These are phyloP conservation scores for Alosa alosa DNA, from an alignment of 2,113 vertebrate species.

Conservation along the genomic window DNA sequence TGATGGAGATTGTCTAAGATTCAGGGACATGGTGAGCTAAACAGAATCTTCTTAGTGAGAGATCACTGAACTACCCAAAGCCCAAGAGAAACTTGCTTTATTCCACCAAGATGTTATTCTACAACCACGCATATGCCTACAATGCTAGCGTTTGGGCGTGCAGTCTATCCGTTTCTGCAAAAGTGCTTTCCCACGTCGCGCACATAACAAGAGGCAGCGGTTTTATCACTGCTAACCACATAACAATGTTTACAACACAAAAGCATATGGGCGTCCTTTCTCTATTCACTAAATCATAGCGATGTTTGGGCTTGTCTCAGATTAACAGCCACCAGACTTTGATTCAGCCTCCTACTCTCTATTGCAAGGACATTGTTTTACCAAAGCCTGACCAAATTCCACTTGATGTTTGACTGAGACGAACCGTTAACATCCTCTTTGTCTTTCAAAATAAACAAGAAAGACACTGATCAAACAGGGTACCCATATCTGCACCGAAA, in stretches of 20 bases:
- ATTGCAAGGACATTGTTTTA: not conserved
- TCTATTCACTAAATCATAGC: not conserved
- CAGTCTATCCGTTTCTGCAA: not conserved
- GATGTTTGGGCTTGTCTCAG: not conserved
- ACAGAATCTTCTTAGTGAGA: no score
- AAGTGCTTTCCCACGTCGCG: not conserved
- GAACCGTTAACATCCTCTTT: not conserved
- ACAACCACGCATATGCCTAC: not conserved
- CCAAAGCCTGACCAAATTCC: not conserved
- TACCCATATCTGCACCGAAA: not conserved
- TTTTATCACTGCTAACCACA: not conserved
- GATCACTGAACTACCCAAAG: not conserved
- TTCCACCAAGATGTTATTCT: not conserved
- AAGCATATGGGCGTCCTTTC: not conserved
- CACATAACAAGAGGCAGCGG: not conserved
- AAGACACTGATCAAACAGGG: not conserved
- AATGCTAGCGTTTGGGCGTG: not conserved
- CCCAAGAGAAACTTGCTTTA: not conserved
- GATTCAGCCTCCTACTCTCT: not conserved
- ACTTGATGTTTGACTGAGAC: not conserved
- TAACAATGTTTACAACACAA: conserved; percentile 14
- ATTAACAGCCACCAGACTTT: not conserved
- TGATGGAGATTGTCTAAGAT: no score
- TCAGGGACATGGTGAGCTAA: no score
- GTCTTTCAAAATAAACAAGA: not conserved